Conservation (phyloP, 2,888 invertebrate species). For the Zaprionus bogoriensis region DNA sequence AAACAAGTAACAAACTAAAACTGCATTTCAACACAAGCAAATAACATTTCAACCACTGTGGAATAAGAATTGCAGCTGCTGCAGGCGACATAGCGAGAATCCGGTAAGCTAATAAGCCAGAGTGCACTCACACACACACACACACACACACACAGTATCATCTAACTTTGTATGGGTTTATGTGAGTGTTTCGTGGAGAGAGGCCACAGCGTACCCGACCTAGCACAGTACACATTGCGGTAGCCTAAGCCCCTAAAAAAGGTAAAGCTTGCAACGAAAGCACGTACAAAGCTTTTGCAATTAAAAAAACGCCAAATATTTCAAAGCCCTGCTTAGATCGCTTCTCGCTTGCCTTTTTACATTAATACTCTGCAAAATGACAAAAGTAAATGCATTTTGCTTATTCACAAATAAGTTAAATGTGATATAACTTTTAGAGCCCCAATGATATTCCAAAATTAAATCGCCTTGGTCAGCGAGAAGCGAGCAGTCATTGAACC, state of each 20-base stretch:
- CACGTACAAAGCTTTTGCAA: slow-evolving; percentile 12
- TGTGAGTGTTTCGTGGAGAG: too few species aligned
- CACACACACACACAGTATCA: too few species aligned
- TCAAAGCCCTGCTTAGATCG: not conserved
- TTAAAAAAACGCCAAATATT: slow-evolving; percentile 8
- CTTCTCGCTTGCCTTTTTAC: not conserved
- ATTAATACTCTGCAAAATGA: too few species aligned
- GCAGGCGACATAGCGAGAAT: not conserved
- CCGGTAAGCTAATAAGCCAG: slow-evolving; percentile 52
- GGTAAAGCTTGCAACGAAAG: slow-evolving; percentile 16
- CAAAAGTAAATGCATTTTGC: too few species aligned
- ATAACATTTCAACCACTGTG: slow-evolving; percentile 17
- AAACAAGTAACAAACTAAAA: too few species aligned
- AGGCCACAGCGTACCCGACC: slow-evolving; percentile 28
- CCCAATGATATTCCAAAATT: too few species aligned
- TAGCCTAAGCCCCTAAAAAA: slow-evolving; percentile 12
- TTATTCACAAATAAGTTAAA: too few species aligned
- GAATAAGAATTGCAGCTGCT: slow-evolving; percentile 6
- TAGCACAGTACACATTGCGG: slow-evolving; percentile 37
- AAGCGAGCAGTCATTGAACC: too few species aligned
- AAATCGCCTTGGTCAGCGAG: too few species aligned
- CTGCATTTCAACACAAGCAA: not conserved
- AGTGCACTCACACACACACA: too few species aligned
- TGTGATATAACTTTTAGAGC: too few species aligned
- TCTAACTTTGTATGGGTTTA: too few species aligned